phyloP scores from a whole-genome alignment of 2,113 vertebrate species.

The Stercorarius parasiticus region DNA sequence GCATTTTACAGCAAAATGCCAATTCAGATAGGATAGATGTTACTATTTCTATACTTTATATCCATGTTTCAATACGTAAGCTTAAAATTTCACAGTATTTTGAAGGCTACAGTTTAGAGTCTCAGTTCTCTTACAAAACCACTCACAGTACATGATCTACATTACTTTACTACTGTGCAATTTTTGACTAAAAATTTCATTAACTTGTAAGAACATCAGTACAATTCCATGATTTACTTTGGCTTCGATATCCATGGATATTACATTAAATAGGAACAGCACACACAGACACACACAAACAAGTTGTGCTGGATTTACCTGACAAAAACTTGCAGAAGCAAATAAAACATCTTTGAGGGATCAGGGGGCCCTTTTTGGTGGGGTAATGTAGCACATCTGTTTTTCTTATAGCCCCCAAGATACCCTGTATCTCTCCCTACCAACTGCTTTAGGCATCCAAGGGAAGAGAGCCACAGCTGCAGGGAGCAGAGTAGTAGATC shows the following conservation, averaged over 20 bases:
- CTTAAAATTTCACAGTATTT: background rate
- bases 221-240: background rate
- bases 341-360: background rate
- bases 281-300: background rate
- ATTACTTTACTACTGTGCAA: background rate
- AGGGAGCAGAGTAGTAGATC: slow-evolving; percentile 32
- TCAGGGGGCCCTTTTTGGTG: background rate
- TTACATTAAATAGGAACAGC: background rate
- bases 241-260: background rate
- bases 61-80: background rate
- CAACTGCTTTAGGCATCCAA: slow-evolving; percentile 54
- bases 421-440: background rate
- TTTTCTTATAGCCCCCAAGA: slow-evolving; percentile 43
- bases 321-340: slow-evolving; percentile 5
- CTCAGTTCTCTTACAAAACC: background rate
- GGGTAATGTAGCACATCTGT: slow-evolving; percentile 19
- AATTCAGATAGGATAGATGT: background rate
- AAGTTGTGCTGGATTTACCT: slow-evolving; percentile 26
- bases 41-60: background rate
- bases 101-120: background rate
- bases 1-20: slow-evolving; percentile 7
- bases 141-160: background rate
- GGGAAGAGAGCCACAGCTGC: slow-evolving; percentile 30
- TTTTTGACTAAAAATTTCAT: slow-evolving; percentile 6
- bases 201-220: background rate